Base-by-base conservation (phyloP, 2,113 vertebrate species). In the Amphilophus citrinellus region DNA sequence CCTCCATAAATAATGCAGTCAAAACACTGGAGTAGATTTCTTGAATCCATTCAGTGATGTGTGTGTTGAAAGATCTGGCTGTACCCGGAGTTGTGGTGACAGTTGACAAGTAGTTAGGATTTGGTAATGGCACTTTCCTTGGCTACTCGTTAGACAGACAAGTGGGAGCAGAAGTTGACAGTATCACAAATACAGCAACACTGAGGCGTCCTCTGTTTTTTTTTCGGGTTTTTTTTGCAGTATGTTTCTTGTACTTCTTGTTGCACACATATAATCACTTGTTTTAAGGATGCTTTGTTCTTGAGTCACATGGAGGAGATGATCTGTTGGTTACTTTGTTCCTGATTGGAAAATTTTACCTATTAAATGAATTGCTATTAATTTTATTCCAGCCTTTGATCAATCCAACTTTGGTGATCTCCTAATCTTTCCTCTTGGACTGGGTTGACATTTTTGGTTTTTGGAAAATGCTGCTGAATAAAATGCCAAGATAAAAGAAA, bases 91-190 rank as follows among this genome's bases (percentile, higher is more conserved):
- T 73, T 73, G 47, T 73, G 68, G 27, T 73, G 47, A 73, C 68
- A 73, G 68, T 32, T 73, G 27, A 73, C 68, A 56, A 73, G 47
- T 56, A 2, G 68, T 73, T 56, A 73, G 47, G 27, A 73, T 73
- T 56, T 73, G 3, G 47, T 73, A 53, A 47, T 73, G 47, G 6
- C 47, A 56, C 47, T n/a, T 56, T 73, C 0, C 68, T 56, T 56
- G 68, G 68, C 68, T 73, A 73, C 47, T 73, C 6, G 47, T 73
- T 35, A 56, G 68, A 73, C 68, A 73, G 68, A 56, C 68, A 56
- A 56, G 68, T 73, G 47, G 47, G 47, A 56, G 47, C 47, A 73
- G 47, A 73, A 73, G 68, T 73, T 53, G 44, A 73, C 44, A n/a
- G 66, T 32, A 53, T 4, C 42, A 71, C 24, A 71, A 71, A 71